phyloP scores from a whole-genome alignment of 2,797 vertebrate species.

The Takifugu ocellatus region DNA sequence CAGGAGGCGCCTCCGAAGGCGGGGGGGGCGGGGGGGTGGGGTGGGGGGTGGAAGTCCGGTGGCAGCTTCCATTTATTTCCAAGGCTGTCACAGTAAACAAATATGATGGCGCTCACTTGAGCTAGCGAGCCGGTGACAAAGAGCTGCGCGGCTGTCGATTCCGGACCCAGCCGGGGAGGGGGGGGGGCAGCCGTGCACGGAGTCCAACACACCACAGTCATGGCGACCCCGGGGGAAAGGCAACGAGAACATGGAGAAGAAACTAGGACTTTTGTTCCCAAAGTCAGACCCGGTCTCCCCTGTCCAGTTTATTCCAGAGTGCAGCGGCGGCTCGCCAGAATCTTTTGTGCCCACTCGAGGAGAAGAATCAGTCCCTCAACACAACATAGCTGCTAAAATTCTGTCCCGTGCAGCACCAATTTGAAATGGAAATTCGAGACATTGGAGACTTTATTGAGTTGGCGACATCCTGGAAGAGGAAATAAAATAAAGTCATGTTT shows the following conservation, averaged over 20 bases:
- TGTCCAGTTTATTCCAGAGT: no score
- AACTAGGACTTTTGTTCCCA: slow-evolving; percentile 27
- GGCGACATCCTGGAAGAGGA: neutral
- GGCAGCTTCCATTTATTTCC: slow-evolving; percentile 69
- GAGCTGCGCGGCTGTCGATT: slow-evolving; percentile 21
- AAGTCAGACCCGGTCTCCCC: neutral
- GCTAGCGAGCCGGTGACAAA: slow-evolving; percentile 37
- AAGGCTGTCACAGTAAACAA: slow-evolving; percentile 63
- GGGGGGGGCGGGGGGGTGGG: slow-evolving; percentile 1
- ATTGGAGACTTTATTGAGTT: neutral
- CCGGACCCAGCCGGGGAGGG: slow-evolving; percentile 1
- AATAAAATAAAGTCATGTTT: slow-evolving; percentile 21
- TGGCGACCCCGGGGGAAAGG: slow-evolving; percentile 45
- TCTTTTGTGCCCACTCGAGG: neutral
- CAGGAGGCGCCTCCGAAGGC: slow-evolving; percentile 68
- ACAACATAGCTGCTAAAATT: neutral
- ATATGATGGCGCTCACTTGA: slow-evolving; percentile 48
- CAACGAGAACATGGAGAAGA: slow-evolving; percentile 32
- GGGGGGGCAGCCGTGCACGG: no score
- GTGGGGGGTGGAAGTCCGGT: slow-evolving; percentile 46
- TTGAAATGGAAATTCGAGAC: slow-evolving; percentile 13
- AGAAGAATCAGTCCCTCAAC: slow-evolving; percentile 2
- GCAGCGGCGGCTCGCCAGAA: no score
- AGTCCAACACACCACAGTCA: neutral
- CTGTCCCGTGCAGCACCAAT: slow-evolving; percentile 8